These are phyloP conservation scores for Sebastes hubbsi DNA, from an alignment of 2,797 vertebrate species.

Conservation along the genomic window DNA sequence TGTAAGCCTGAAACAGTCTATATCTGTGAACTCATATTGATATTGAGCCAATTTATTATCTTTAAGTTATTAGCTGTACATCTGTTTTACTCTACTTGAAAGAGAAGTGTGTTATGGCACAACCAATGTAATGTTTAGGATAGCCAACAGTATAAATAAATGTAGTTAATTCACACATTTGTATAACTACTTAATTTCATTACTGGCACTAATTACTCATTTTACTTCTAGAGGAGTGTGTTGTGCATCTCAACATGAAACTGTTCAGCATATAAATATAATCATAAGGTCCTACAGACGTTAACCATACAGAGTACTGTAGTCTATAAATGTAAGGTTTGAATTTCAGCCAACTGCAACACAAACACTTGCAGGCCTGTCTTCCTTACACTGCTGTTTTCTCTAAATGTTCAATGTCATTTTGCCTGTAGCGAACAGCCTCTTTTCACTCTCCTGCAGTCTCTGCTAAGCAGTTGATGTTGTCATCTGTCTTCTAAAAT, in stretches of 20 bases:
- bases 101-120: background rate
- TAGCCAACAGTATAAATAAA: background rate
- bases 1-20: background rate
- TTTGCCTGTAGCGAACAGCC: background rate
- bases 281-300: background rate
- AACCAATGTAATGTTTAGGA: background rate
- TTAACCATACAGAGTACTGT: background rate
- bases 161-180: background rate
- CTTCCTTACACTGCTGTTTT: background rate
- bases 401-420: slow-evolving; percentile 2
- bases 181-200: background rate
- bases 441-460: slow-evolving; percentile 6
- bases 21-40: background rate
- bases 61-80: background rate
- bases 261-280: background rate
- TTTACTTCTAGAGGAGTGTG: background rate
- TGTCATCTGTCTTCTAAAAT: slow-evolving; percentile 17
- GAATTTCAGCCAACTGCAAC: background rate
- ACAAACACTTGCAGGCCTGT: background rate
- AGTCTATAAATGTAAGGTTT: background rate
- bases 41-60: background rate
- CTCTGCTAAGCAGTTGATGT: slow-evolving; percentile 9
- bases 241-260: background rate
- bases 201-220: background rate
- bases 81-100: background rate